Percentiles rank a stretch among this genome's conserved stretches.
Conservation (phyloP, 1,140 invertebrate genomes). For the Lepidurus couesii region DNA sequence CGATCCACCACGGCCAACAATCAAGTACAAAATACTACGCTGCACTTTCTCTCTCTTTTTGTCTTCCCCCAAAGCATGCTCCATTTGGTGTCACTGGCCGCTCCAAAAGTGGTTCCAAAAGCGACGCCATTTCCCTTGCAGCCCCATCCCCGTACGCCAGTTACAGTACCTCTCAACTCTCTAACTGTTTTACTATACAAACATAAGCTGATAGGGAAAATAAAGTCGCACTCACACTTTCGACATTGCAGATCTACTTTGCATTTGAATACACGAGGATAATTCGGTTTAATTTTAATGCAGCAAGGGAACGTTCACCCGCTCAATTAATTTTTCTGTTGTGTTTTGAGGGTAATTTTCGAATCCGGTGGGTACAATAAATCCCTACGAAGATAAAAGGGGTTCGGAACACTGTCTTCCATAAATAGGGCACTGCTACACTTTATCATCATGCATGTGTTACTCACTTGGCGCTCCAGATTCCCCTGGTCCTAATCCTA, state of each 20-base stretch:
- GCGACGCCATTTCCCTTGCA: too few relatives aligned
- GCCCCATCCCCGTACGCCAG: too few relatives aligned
- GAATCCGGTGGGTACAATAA: not conserved
- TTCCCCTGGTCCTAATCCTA: not conserved
- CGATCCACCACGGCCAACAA: constrained; percentile 17
- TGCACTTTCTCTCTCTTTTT: not conserved
- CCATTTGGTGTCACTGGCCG: not conserved
- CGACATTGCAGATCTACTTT: not conserved
- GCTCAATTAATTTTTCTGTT: not conserved
- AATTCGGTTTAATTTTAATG: not conserved
- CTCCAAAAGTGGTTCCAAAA: too few relatives aligned
- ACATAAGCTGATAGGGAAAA: too few relatives aligned
- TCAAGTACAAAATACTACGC: not conserved
- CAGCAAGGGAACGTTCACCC: not conserved
- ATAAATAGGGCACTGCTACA: constrained; percentile 6
- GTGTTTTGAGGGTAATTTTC: not conserved
- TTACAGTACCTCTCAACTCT: too few relatives aligned
- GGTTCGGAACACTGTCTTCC: not conserved
- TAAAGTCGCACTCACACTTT: too few relatives aligned
- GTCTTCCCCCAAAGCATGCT: not conserved
- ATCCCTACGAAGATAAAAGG: not conserved
- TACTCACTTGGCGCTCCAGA: not conserved
- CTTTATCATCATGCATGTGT: not conserved
- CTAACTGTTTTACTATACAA: too few relatives aligned
- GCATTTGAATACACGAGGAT: constrained; percentile 1